A percentile compares a stretch with the other conserved stretches of the same genome.
These are phyloP conservation scores for Melanerpes formicivorus DNA, from an alignment of 2,113 vertebrate species.

Conservation along the genomic window DNA sequence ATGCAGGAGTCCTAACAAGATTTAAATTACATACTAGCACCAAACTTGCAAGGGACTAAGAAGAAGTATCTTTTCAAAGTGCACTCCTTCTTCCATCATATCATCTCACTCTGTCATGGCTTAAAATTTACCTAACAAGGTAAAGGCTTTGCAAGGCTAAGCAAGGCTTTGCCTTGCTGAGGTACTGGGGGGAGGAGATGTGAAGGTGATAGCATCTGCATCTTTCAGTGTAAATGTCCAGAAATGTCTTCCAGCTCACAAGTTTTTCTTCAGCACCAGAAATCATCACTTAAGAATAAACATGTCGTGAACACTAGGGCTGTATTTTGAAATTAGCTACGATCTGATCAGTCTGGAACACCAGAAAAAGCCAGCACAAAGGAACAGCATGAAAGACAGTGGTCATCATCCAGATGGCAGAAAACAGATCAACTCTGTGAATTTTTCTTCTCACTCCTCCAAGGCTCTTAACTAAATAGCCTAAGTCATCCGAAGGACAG, in stretches of 20 bases:
- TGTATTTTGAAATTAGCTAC: constrained; percentile 34
- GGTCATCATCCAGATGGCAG: neutral
- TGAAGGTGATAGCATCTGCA: neutral
- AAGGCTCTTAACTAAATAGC: neutral
- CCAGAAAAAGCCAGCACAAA: neutral
- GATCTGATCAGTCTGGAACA: neutral
- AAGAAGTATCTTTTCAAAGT: neutral
- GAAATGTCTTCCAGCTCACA: constrained; percentile 1
- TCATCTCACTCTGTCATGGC: neutral
- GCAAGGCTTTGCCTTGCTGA: neutral
- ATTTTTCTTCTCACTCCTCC: neutral
- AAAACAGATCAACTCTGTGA: neutral
- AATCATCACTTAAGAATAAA: constrained; percentile 33
- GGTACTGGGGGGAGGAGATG: neutral
- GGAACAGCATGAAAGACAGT: neutral
- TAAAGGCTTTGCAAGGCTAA: no score
- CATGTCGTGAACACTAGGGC: neutral
- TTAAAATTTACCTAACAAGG: neutral
- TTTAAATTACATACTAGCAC: neutral
- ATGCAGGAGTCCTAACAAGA: neutral
- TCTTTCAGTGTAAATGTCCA: neutral
- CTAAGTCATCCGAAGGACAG: neutral
- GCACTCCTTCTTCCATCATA: neutral
- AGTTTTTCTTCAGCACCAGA: constrained; percentile 22
- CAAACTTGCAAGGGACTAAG: neutral